Evolutionary conservation across 2,113 vertebrate genomes (phyloP).

Genomic region (Sinocyclocheilus anophthalmus): DNA sequence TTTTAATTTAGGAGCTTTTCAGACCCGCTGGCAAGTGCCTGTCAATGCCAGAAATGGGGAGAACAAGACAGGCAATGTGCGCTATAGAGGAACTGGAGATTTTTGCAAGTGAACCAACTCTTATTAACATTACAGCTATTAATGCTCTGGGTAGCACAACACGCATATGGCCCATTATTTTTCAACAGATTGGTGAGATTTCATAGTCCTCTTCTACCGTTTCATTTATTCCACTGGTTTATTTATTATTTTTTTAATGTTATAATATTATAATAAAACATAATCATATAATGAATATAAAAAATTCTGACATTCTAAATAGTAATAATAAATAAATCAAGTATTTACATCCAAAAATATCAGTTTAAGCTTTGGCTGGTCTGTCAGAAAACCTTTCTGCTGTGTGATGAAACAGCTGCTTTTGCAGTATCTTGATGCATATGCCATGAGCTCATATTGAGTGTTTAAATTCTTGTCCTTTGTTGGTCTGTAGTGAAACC

Average conservation of each 20-base stretch:
- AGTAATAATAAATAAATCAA: no score
- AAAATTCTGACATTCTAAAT: no score
- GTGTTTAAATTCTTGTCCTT: neutral
- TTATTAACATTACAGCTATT: constrained; percentile 82
- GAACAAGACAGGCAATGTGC: constrained; percentile 58
- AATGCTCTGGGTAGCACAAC: constrained; percentile 68
- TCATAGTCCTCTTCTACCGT: neutral
- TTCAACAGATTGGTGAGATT: constrained; percentile 84
- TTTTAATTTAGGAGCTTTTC: neutral
- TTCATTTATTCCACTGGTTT: neutral
- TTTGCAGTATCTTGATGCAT: neutral
- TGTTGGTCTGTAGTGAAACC: constrained; percentile 79
- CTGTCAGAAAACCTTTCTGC: no score
- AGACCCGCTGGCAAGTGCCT: constrained; percentile 14
- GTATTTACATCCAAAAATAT: no score
- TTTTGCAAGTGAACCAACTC: constrained; percentile 76
- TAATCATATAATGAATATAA: no score
- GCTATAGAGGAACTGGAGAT: constrained; percentile 74
- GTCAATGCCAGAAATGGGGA: constrained; percentile 57
- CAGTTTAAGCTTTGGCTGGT: no score
- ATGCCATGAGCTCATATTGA: neutral
- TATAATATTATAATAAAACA: no score
- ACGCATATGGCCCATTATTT: constrained; percentile 70
- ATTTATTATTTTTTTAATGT: no score
- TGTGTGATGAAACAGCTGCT: neutral